phyloP scores from a whole-genome alignment of 2,888 invertebrate species.

The Strigamia crassipes region DNA sequence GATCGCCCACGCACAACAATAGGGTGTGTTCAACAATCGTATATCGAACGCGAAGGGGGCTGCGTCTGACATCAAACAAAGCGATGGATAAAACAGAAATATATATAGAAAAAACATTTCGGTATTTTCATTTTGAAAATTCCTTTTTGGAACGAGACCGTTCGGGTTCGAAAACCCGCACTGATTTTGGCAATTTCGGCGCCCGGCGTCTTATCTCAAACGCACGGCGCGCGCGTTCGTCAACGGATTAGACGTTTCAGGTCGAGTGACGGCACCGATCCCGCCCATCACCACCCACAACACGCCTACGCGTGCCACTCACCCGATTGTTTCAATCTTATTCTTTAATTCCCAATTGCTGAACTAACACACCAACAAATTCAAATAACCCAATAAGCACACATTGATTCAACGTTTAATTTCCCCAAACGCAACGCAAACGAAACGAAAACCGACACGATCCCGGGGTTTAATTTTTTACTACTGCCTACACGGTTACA shows the following conservation, averaged over 20 bases:
- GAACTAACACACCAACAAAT: background rate
- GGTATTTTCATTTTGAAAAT: background rate
- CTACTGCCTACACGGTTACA: background rate
- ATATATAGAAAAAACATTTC: background rate
- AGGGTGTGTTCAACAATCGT: conserved; percentile 41
- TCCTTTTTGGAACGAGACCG: background rate
- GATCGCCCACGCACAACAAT: conserved; percentile 37
- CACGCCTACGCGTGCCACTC: background rate
- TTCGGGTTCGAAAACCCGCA: background rate
- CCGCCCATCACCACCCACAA: background rate
- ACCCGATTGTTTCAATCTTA: background rate
- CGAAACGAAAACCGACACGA: background rate
- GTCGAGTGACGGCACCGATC: conserved; percentile 13
- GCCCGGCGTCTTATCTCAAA: conserved; percentile 10
- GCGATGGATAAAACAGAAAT: background rate
- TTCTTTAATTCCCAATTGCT: background rate
- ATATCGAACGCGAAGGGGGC: conserved; percentile 6
- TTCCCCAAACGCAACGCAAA: background rate
- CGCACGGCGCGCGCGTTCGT: background rate
- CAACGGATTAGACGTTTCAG: conserved; percentile 12
- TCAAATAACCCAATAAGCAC: background rate
- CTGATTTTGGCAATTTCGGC: background rate
- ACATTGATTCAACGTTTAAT: background rate
- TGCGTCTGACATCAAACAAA: conserved; percentile 1
- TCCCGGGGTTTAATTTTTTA: background rate